Conservation (phyloP, 2,888 invertebrate genomes). For the Parnassius apollo region DNA sequence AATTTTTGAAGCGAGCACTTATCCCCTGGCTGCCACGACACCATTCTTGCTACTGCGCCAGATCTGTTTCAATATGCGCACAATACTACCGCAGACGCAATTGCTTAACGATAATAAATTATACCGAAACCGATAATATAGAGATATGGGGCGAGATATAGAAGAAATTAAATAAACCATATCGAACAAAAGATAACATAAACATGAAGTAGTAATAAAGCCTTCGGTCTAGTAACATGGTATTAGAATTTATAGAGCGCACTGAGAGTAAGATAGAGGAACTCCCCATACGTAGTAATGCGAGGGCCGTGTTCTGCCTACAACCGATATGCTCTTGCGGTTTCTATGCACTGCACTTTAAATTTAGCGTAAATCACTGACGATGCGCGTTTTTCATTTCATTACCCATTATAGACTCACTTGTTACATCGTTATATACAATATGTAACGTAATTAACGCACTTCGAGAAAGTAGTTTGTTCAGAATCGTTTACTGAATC, state of each 20-base stretch:
- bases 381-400: conserved; percentile 5
- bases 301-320: conserved; percentile 56
- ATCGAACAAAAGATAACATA: conserved; percentile 39
- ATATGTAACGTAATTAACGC: too few relatives aligned
- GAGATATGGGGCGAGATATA: conserved; percentile 21
- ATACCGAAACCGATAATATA: conserved; percentile 26
- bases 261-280: conserved; percentile 50
- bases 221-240: conserved; percentile 50
- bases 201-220: conserved; percentile 57
- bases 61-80: conserved; percentile 12
- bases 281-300: conserved; percentile 57
- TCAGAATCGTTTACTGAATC: too few relatives aligned
- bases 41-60: conserved; percentile 2
- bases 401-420: too few relatives aligned
- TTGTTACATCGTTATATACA: too few relatives aligned
- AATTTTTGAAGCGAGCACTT: too few relatives aligned
- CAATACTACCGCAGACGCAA: conserved; percentile 11
- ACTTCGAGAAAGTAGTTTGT: too few relatives aligned
- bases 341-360: conserved; percentile 61
- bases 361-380: conserved; percentile 37
- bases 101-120: conserved; percentile 22
- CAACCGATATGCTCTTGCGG: conserved; percentile 70
- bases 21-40: background rate
- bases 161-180: conserved; percentile 36
- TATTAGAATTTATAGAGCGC: conserved; percentile 57